Evolutionary conservation across 2,888 invertebrate species (phyloP).

Genomic region (Biston betularia): DNA sequence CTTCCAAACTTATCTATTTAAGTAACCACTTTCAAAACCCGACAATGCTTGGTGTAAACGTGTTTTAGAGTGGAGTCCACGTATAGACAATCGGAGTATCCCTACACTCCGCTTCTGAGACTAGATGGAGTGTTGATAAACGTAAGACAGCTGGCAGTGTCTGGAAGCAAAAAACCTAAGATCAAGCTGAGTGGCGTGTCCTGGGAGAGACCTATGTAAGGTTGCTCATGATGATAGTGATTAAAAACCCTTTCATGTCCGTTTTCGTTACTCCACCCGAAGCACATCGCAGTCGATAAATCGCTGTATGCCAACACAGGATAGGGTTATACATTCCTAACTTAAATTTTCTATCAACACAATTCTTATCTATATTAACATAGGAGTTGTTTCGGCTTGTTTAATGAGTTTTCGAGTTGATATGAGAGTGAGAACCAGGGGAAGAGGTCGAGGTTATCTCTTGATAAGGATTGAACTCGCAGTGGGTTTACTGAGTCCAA

Average conservation of each 20-base stretch:
- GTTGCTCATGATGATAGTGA: too few species aligned
- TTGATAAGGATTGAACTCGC: constrained; percentile 71
- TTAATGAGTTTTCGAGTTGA: constrained; percentile 27
- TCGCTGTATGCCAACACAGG: constrained; percentile 62
- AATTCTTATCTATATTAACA: constrained; percentile 38
- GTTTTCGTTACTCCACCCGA: constrained; percentile 46
- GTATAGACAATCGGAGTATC: too few species aligned
- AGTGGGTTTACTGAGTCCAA: constrained; percentile 65
- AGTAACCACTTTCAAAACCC: too few species aligned
- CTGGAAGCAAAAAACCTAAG: too few species aligned
- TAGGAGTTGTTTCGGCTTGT: constrained; percentile 51
- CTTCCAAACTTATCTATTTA: too few species aligned
- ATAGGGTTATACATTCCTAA: constrained; percentile 61
- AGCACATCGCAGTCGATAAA: constrained; percentile 56
- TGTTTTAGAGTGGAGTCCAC: too few species aligned
- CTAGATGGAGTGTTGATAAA: too few species aligned
- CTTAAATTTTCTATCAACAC: constrained; percentile 35
- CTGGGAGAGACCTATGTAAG: too few species aligned
- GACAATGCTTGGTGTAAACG: too few species aligned
- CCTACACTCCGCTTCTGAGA: too few species aligned
- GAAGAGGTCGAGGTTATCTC: constrained; percentile 81
- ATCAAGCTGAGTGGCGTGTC: too few species aligned
- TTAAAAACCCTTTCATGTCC: constrained; percentile 37
- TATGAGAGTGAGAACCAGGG: constrained; percentile 63
- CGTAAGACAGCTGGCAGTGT: too few species aligned